phyloP scores from a whole-genome alignment of 2,113 vertebrate species.

The Pterocles gutturalis region DNA sequence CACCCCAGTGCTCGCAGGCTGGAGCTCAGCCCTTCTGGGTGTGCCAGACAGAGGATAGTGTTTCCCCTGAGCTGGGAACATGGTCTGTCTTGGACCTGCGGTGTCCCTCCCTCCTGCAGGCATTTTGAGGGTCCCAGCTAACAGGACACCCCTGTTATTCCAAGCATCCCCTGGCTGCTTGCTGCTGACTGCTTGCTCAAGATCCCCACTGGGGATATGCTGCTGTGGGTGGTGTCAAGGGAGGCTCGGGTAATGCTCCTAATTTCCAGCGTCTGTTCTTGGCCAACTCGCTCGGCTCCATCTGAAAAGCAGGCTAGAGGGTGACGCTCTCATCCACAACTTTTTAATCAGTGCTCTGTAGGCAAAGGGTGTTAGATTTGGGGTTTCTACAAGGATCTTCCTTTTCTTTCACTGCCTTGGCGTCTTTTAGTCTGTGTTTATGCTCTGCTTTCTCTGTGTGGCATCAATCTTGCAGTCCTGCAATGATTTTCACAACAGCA shows the following conservation, averaged over 20 bases:
- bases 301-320: too few relatives aligned
- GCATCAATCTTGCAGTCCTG: not conserved
- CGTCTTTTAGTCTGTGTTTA: not conserved
- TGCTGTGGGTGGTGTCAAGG: not conserved
- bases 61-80: not conserved
- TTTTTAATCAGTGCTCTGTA: not conserved
- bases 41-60: not conserved
- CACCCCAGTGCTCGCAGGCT: not conserved
- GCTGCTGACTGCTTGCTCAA: not conserved
- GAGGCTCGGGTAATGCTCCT: not conserved
- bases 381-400: not conserved
- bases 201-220: not conserved
- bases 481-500: not conserved
- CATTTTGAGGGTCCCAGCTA: not conserved
- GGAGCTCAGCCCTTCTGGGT: not conserved
- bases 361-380: not conserved
- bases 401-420: not conserved
- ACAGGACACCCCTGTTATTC: not conserved
- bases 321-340: not conserved
- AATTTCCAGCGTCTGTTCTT: not conserved
- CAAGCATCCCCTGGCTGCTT: not conserved
- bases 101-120: not conserved
- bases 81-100: not conserved
- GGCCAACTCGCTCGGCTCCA: not conserved
- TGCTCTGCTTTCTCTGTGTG: not conserved